Evolutionary conservation across 2,797 vertebrate species (phyloP).

Genomic region (Alosa sapidissima): DNA sequence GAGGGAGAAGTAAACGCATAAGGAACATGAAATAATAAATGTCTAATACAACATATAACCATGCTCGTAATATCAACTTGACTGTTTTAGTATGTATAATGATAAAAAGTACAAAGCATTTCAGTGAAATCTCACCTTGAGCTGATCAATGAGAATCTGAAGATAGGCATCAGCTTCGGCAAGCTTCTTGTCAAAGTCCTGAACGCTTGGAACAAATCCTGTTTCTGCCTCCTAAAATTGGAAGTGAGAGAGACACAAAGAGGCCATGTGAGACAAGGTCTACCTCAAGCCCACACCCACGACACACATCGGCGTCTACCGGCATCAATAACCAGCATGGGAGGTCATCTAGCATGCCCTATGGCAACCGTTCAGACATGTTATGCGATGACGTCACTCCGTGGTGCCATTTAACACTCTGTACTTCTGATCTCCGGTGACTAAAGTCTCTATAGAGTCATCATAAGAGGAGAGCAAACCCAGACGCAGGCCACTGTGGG

Average conservation of each 20-base stretch:
- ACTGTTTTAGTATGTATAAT: not conserved
- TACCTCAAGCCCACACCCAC: not conserved
- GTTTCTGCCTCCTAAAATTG: constrained; percentile 88
- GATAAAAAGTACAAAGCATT: not conserved
- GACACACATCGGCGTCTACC: not conserved
- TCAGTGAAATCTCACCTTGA: constrained; percentile 82
- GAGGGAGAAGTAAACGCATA: constrained; percentile 29
- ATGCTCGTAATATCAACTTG: not conserved
- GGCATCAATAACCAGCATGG: not conserved
- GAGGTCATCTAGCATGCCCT: not conserved
- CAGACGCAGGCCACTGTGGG: not conserved
- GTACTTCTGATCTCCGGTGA: not conserved
- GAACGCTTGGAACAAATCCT: constrained; percentile 93
- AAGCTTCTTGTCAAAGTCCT: constrained; percentile 99
- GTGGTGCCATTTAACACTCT: not conserved
- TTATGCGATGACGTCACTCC: not conserved
- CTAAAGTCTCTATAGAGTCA: not conserved
- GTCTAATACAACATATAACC: not conserved
- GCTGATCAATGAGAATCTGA: constrained; percentile 96
- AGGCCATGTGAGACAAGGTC: not conserved
- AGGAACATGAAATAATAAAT: not conserved
- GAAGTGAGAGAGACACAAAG: constrained; percentile 42
- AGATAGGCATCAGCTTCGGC: constrained; percentile 97
- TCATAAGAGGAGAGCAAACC: not conserved
- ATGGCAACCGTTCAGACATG: not conserved